phyloP scores from a whole-genome alignment of 2,888 invertebrate genomes.

The Mamestra brassicae region DNA sequence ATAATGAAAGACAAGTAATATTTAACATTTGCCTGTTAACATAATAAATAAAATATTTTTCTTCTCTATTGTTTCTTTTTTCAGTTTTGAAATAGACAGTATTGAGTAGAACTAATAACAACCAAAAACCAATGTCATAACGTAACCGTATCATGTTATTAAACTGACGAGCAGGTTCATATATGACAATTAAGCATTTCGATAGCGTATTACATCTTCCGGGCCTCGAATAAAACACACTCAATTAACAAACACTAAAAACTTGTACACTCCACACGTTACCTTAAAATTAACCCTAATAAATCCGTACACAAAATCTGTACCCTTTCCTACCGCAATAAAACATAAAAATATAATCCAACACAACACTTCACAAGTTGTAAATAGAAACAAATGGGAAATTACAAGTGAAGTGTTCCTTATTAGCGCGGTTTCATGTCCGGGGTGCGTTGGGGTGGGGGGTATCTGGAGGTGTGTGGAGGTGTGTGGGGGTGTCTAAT shows the following conservation, averaged over 20 bases:
- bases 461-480: conserved; percentile 29
- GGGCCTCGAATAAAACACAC: conserved; percentile 19
- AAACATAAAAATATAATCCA: conserved; percentile 64
- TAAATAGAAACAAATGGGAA: conserved; percentile 75
- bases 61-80: too few species aligned
- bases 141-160: too few species aligned
- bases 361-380: conserved; percentile 61
- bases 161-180: neutral
- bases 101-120: too few species aligned
- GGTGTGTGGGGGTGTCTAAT: conserved; percentile 62
- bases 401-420: conserved; percentile 76
- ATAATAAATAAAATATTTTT: too few species aligned
- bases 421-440: conserved; percentile 76
- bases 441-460: conserved; percentile 56
- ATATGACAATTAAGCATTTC: neutral
- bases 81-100: neutral
- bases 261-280: conserved; percentile 5
- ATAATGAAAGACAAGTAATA: too few species aligned
- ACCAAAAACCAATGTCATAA: too few species aligned
- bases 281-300: conserved; percentile 47
- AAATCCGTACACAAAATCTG: conserved; percentile 43
- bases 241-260: conserved; percentile 35
- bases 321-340: conserved; percentile 56
- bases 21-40: too few species aligned
- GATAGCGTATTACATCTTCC: neutral